Base-by-base conservation (phyloP, 2,888 invertebrate species). In the Drosophila kuntzei region DNA sequence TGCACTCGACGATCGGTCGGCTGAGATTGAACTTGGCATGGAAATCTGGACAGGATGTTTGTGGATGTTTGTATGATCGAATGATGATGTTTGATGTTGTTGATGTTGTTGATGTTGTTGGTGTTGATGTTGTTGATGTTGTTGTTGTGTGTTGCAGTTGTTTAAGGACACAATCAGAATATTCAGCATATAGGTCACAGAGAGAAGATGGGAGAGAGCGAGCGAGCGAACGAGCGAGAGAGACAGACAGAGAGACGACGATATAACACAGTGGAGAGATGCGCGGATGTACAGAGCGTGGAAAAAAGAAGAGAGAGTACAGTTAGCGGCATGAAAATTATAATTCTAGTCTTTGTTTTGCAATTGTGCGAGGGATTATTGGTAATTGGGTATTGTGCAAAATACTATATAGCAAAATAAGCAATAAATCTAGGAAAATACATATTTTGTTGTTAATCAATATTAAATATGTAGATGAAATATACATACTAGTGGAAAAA, bases 1-100 rank as follows among this genome's bases (percentile, higher is more conserved):
- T 79, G 80, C 92, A 92, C 62, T 91, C 90, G 74, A 79, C 79
- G 68, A 77, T 75, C 61, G 87, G 77, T 25, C 90, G 90, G 71
- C 86, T 91, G 74, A 79, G 87, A 89, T 91, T 91, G 74, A 87
- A 91, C 71, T 90, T 90, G 67, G 88, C 90, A 81, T 87, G 90
- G 71, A 89, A 89, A 76, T 88, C 91, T 90, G 71, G 20, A 14
- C 22, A 8, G 16, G 29, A 8, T 7, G 2, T 6, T 18, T 22
- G 22, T 22, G 22, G 50, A 46, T 53, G 41, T 32, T 41, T 60
- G 29, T 27, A 53, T 50, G 53, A 66, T 62, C 47, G 53, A 41
- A 22, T 39, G 43, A 34, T 57, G 53, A 59, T 68, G 53, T 54
- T 50, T 61, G 57, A 36, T 54, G 27, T 62, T 58, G 57, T 53